phyloP scores from a whole-genome alignment of 2,888 invertebrate species.

The Siphonodentalium dalli region DNA sequence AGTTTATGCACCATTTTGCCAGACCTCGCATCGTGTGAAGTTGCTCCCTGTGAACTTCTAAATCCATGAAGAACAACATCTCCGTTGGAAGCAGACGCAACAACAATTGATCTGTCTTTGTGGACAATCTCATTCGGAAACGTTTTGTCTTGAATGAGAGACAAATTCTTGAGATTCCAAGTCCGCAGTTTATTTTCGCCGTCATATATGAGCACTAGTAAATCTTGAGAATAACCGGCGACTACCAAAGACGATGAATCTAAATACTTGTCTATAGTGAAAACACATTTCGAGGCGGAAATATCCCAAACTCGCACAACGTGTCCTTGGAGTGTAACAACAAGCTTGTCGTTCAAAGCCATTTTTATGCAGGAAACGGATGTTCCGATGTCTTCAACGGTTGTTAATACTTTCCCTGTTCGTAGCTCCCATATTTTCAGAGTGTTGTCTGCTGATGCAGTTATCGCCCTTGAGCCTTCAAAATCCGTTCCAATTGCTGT shows the following conservation, averaged over 20 bases:
- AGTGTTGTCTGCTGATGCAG: slow-evolving; percentile 57
- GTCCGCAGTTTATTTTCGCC: slow-evolving; percentile 52
- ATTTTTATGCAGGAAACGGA: slow-evolving; percentile 44
- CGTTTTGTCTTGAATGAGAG: slow-evolving; percentile 35
- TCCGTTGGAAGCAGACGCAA: slow-evolving; percentile 43
- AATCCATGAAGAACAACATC: slow-evolving; percentile 55
- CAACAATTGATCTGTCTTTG: slow-evolving; percentile 50
- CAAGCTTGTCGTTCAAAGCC: slow-evolving; percentile 41
- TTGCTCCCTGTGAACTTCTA: slow-evolving; percentile 48
- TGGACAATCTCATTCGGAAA: slow-evolving; percentile 43
- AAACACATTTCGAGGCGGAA: slow-evolving; percentile 37
- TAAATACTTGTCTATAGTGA: slow-evolving; percentile 39
- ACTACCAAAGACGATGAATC: slow-evolving; percentile 55
- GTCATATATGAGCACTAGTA: slow-evolving; percentile 54
- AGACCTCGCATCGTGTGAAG: slow-evolving; percentile 47
- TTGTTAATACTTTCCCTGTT: slow-evolving; percentile 52
- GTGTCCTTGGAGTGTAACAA: slow-evolving; percentile 50
- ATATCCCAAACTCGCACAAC: slow-evolving; percentile 53
- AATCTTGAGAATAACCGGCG: slow-evolving; percentile 47
- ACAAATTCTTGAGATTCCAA: slow-evolving; percentile 45
- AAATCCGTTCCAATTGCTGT: slow-evolving; percentile 54
- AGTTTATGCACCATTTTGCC: slow-evolving; percentile 52
- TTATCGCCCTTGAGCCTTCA: slow-evolving; percentile 55
- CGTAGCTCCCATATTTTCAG: slow-evolving; percentile 60
- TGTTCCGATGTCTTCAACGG: slow-evolving; percentile 49